A percentile compares a stretch with the other conserved stretches of the same genome.
These are phyloP conservation scores for Tenthredo mesomela DNA, from an alignment of 2,888 invertebrate species.

Conservation along the genomic window DNA sequence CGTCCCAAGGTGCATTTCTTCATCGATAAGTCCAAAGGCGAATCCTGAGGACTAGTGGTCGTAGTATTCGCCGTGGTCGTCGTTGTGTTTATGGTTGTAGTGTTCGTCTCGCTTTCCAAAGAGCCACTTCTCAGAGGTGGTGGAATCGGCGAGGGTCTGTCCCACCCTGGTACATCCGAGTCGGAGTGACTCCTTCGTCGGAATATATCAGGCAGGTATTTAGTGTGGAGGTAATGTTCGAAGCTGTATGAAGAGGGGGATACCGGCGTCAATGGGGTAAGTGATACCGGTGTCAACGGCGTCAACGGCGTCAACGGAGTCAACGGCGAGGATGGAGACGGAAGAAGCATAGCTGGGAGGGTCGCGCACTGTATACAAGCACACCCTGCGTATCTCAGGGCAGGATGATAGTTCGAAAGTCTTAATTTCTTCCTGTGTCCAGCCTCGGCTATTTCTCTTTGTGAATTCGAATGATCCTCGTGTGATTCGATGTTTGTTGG, in stretches of 20 bases:
- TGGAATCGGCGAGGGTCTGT: conserved; percentile 65
- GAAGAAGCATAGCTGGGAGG: conserved; percentile 67
- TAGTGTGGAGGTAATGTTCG: conserved; percentile 83
- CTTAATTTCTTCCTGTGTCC: conserved; percentile 29
- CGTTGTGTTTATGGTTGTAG: conserved; percentile 19
- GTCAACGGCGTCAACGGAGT: conserved; percentile 77
- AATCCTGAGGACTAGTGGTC: conserved; percentile 85
- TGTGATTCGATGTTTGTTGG: conserved; percentile 69
- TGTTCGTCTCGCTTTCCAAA: conserved; percentile 76
- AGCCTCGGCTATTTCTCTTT: conserved; percentile 54
- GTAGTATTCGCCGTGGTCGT: conserved; percentile 51
- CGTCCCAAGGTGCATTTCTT: conserved; percentile 79
- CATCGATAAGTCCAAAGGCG: conserved; percentile 91
- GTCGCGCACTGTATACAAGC: conserved; percentile 60
- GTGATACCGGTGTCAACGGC: conserved; percentile 76
- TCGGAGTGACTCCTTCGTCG: conserved; percentile 84
- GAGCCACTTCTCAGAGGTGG: conserved; percentile 74
- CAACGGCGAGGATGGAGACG: conserved; percentile 81
- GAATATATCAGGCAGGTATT: conserved; percentile 83
- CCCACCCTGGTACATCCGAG: conserved; percentile 80
- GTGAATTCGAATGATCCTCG: conserved; percentile 67
- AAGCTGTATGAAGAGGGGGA: conserved; percentile 81
- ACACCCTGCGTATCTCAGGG: conserved; percentile 60
- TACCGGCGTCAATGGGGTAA: conserved; percentile 80
- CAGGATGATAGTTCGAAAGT: conserved; percentile 67